phyloP scores from a whole-genome alignment of 2,797 vertebrate genomes.

The Hemitrygon akajei region DNA sequence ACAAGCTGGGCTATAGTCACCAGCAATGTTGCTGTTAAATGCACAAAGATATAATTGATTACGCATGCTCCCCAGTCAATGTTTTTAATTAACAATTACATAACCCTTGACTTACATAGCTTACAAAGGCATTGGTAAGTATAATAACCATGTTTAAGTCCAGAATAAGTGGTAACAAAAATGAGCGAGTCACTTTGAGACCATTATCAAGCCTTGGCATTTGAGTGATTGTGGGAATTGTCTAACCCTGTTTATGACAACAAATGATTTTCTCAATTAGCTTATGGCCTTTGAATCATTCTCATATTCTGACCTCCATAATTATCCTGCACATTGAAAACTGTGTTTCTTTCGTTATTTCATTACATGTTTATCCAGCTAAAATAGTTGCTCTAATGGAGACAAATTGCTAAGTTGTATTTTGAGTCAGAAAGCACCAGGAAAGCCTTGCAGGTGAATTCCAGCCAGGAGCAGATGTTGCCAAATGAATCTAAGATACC shows the following conservation, averaged over 20 bases:
- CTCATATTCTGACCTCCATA: background rate
- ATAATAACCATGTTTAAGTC: background rate
- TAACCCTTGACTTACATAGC: background rate
- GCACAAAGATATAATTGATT: background rate
- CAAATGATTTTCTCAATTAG: slow-evolving; percentile 3
- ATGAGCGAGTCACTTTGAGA: too few species aligned
- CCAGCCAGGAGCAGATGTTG: background rate
- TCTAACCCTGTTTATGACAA: background rate
- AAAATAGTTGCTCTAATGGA: slow-evolving; percentile 3
- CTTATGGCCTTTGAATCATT: background rate
- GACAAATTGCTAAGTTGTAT: background rate
- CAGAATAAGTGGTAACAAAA: background rate
- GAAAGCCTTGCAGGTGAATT: slow-evolving; percentile 14
- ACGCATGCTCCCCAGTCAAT: background rate
- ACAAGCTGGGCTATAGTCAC: background rate
- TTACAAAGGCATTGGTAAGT: background rate
- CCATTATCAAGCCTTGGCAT: background rate
- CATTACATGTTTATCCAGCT: slow-evolving; percentile 6
- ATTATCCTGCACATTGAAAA: background rate
- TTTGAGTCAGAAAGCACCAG: background rate
- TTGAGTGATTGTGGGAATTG: background rate
- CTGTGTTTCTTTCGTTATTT: background rate
- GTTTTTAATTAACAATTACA: background rate
- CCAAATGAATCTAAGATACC: background rate
- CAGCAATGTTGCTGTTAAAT: background rate